phyloP scores from a whole-genome alignment of 1,140 invertebrate genomes.

The Homalodisca vitripennis region DNA sequence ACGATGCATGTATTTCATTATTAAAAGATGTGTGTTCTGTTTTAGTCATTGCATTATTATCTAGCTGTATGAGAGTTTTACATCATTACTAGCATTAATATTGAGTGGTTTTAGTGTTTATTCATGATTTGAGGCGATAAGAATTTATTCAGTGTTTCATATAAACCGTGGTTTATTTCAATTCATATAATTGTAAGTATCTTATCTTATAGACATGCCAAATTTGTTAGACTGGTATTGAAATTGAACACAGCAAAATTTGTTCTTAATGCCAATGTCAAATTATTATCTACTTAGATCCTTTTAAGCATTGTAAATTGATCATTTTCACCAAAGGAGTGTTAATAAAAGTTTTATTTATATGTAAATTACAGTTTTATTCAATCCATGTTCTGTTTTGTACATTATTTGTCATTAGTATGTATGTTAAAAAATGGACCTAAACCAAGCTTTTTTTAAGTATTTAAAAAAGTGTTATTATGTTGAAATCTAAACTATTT shows the following conservation, averaged over 20 bases:
- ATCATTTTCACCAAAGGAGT: conserved; percentile 3
- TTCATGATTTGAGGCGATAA: no score
- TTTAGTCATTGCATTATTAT: background rate
- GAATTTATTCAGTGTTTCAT: no score
- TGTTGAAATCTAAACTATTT: background rate
- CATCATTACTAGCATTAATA: no score
- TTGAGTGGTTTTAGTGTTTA: no score
- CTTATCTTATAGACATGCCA: no score
- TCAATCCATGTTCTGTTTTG: conserved; percentile 9
- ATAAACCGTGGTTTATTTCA: no score
- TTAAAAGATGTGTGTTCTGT: background rate
- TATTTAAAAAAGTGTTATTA: background rate
- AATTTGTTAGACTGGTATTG: no score
- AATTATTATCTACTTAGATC: no score
- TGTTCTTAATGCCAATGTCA: no score
- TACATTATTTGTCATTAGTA: conserved; percentile 11
- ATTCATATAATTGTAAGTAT: no score
- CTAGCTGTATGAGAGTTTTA: no score
- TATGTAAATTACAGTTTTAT: conserved; percentile 20
- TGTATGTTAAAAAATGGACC: background rate
- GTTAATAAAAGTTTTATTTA: conserved; percentile 26
- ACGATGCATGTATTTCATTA: background rate
- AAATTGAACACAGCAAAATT: no score
- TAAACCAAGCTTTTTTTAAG: background rate
- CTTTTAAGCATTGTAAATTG: background rate